phyloP scores from a whole-genome alignment of 2,113 vertebrate genomes.

The Leucoraja erinaceus region DNA sequence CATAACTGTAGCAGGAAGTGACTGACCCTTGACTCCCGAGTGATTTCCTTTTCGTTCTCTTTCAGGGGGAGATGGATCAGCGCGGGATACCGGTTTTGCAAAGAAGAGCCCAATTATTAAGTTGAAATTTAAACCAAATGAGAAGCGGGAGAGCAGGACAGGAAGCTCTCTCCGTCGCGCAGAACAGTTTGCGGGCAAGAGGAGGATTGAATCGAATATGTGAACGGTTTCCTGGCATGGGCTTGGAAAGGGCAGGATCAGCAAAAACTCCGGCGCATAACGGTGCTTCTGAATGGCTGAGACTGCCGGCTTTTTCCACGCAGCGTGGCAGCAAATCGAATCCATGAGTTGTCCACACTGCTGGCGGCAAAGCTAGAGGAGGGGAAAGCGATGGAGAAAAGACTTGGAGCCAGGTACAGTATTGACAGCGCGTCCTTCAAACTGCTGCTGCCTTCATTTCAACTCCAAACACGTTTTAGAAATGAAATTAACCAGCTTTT shows the following conservation, averaged over 20 bases:
- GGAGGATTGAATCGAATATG: neutral
- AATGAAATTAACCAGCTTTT: neutral
- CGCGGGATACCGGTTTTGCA: neutral
- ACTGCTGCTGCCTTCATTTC: too few species aligned
- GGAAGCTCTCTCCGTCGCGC: neutral
- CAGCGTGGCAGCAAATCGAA: neutral
- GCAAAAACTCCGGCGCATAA: neutral
- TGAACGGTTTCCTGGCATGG: neutral
- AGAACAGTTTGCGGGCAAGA: neutral
- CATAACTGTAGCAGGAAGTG: constrained; percentile 20
- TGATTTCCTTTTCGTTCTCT: constrained; percentile 12
- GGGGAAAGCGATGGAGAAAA: neutral
- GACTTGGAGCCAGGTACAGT: neutral
- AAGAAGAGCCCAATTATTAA: neutral
- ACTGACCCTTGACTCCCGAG: neutral
- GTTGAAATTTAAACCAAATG: neutral
- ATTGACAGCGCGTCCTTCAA: neutral
- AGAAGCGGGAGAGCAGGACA: neutral
- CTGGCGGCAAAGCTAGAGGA: neutral
- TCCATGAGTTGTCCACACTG: neutral
- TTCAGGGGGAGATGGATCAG: neutral
- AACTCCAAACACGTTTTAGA: neutral
- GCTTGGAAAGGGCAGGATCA: neutral
- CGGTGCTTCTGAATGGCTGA: neutral
- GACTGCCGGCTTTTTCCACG: neutral